Conservation (phyloP, 1,140 invertebrate species). For the Lethocerus indicus region DNA sequence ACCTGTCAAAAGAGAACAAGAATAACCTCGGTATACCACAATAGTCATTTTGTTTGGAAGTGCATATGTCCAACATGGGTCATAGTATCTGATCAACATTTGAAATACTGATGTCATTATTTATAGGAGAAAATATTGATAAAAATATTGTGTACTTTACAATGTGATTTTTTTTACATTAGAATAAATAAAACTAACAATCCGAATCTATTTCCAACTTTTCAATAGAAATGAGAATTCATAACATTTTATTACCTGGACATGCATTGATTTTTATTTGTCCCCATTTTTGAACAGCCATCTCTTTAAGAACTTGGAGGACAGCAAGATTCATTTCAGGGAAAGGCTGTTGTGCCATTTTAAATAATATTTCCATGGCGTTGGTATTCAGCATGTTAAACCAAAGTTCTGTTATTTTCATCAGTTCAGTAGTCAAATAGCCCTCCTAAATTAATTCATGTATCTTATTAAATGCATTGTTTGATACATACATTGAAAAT, state of each 20-base stretch:
- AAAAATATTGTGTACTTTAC: neutral
- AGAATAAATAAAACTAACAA: neutral
- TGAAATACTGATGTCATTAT: neutral
- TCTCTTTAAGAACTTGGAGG: slow-evolving; percentile 28
- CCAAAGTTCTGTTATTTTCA: slow-evolving; percentile 36
- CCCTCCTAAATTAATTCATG: slow-evolving; percentile 15
- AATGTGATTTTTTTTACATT: neutral
- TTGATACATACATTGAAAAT: neutral
- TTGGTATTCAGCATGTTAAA: slow-evolving; percentile 32
- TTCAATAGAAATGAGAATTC: neutral
- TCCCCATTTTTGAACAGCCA: slow-evolving; percentile 40
- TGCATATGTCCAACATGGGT: neutral
- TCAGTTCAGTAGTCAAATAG: slow-evolving; percentile 29
- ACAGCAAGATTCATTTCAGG: slow-evolving; percentile 34
- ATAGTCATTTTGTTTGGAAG: neutral
- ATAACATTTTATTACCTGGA: neutral
- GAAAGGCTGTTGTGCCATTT: slow-evolving; percentile 41
- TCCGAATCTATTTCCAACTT: too few relatives aligned
- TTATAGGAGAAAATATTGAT: neutral
- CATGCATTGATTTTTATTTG: slow-evolving; percentile 31
- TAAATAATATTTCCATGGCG: slow-evolving; percentile 33
- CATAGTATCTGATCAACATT: neutral
- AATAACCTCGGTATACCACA: neutral
- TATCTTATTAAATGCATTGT: slow-evolving; percentile 8
- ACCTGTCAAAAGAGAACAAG: neutral